Percentiles rank a stretch among this genome's conserved stretches.
phyloP scores from a whole-genome alignment of 2,113 vertebrate species.

The Anas platyrhynchos region DNA sequence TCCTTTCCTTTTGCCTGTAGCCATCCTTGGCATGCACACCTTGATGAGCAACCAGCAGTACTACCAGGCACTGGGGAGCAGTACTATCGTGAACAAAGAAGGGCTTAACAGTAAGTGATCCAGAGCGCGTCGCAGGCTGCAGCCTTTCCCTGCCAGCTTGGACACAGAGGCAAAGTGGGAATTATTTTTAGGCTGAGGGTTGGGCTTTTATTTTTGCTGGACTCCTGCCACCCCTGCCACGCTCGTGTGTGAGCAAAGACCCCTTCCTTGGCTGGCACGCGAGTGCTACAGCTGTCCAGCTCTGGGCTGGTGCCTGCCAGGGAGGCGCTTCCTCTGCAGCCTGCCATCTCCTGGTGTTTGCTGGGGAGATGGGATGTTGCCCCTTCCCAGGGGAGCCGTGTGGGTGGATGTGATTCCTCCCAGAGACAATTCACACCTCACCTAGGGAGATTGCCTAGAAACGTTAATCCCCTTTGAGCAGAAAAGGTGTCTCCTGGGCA shows the following conservation, averaged over 20 bases:
- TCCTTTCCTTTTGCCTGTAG: constrained; percentile 68
- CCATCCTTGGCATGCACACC: constrained; percentile 98
- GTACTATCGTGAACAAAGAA: constrained; percentile 97
- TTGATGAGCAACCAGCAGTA: constrained; percentile 99
- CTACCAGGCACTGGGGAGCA: constrained; percentile 95
- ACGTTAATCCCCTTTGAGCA: neutral
- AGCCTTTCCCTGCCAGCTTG: neutral
- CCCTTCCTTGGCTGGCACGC: neutral
- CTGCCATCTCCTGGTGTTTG: neutral
- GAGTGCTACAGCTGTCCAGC: neutral
- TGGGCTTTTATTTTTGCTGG: neutral
- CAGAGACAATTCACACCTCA: neutral
- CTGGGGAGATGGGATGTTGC: neutral
- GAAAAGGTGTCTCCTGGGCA: neutral
- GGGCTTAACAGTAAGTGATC: constrained; percentile 94
- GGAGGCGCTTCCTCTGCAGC: neutral
- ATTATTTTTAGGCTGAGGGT: neutral
- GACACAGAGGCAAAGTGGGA: neutral
- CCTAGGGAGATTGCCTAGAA: neutral
- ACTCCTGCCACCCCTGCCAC: neutral
- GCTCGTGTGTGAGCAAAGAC: neutral
- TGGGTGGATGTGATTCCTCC: neutral
- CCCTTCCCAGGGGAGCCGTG: too few species aligned
- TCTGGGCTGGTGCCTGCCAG: neutral
- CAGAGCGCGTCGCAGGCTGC: neutral